phyloP scores from a whole-genome alignment of 2,113 vertebrate genomes.

The Rhinogobius similis region DNA sequence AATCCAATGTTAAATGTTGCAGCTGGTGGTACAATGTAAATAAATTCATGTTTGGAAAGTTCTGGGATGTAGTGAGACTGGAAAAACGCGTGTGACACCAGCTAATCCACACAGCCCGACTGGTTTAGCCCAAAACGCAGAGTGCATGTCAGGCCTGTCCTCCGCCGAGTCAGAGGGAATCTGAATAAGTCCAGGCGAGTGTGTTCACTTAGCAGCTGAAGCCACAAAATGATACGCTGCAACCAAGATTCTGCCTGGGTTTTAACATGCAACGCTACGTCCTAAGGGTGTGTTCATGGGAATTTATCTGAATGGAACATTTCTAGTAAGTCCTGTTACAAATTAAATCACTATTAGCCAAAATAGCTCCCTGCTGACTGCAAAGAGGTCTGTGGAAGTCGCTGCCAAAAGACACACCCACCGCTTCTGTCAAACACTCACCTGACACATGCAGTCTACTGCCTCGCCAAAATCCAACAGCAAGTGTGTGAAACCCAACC shows the following conservation, averaged over 20 bases:
- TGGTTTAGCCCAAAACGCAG: slow-evolving; percentile 57
- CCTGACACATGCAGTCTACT: not conserved
- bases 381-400: not conserved
- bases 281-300: slow-evolving; percentile 36
- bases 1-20: not conserved
- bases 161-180: slow-evolving; percentile 13
- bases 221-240: slow-evolving; percentile 43
- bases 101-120: slow-evolving; percentile 60
- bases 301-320: slow-evolving; percentile 17
- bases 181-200: slow-evolving; percentile 35
- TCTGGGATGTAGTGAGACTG: slow-evolving; percentile 59
- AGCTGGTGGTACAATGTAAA: slow-evolving; percentile 9
- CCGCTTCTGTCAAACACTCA: not conserved
- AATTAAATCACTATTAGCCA: slow-evolving; percentile 11
- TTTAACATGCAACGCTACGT: slow-evolving; percentile 3
- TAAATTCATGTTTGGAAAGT: slow-evolving; percentile 24
- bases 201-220: slow-evolving; percentile 43
- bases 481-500: not conserved
- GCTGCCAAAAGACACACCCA: slow-evolving; percentile 18
- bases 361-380: not conserved
- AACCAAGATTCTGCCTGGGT: slow-evolving; percentile 13
- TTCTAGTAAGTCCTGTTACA: not conserved
- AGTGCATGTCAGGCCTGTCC: slow-evolving; percentile 31
- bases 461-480: not conserved
- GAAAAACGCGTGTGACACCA: slow-evolving; percentile 66